Conservation (phyloP, 2,797 vertebrate species). For the Novumbra hubbsi region DNA sequence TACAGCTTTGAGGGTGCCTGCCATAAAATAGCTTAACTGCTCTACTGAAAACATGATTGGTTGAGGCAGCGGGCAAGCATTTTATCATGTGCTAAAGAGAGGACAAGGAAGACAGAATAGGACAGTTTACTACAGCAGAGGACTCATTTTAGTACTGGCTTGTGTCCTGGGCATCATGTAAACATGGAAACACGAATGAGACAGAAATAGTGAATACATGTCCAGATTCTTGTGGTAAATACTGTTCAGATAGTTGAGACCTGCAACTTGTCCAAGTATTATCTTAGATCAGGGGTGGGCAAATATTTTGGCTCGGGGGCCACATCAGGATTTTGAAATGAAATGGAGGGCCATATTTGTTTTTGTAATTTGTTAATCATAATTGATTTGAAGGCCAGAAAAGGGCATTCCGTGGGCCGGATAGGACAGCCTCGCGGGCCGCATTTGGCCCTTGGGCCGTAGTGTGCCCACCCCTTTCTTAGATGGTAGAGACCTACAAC, state of each 20-base stretch:
- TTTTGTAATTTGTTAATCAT: too few species aligned
- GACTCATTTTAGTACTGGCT: slow-evolving; percentile 29
- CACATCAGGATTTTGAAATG: too few species aligned
- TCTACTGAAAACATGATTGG: slow-evolving; percentile 62
- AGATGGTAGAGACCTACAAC: too few species aligned
- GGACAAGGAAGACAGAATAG: slow-evolving; percentile 36
- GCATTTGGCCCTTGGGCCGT: too few species aligned
- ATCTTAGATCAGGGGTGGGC: too few species aligned
- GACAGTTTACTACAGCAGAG: slow-evolving; percentile 26
- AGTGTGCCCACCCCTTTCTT: too few species aligned
- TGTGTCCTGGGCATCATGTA: slow-evolving; percentile 19
- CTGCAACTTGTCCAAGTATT: not conserved
- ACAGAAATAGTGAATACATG: not conserved
- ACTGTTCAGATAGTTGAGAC: not conserved
- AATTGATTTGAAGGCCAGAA: too few species aligned
- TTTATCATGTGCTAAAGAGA: slow-evolving; percentile 65
- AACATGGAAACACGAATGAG: slow-evolving; percentile 16
- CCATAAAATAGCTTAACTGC: slow-evolving; percentile 67
- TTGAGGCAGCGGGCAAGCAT: slow-evolving; percentile 53
- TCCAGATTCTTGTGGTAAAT: not conserved
- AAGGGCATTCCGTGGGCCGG: too few species aligned
- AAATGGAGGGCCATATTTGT: too few species aligned
- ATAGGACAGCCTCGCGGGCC: too few species aligned
- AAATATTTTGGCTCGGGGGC: too few species aligned
- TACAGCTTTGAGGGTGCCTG: slow-evolving; percentile 58